Evolutionary conservation across 2,113 vertebrate species (phyloP), one percentile per base, ranked within the genome.

Genomic region (Ondatra zibethicus): DNA sequence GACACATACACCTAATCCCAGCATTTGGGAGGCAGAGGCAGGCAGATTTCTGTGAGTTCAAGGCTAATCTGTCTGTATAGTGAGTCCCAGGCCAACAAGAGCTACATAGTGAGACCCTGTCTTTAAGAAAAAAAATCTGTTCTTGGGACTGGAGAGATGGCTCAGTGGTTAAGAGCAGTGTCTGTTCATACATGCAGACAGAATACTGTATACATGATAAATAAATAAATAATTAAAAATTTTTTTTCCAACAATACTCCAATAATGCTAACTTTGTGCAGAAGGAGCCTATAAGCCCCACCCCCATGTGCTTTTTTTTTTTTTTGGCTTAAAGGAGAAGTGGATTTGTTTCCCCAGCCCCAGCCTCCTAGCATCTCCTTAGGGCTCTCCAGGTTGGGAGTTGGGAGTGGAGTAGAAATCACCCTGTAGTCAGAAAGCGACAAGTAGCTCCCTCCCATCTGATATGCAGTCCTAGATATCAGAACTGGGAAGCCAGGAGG

Each of bases 361-460:
- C 19, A 1, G 84, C 39, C 87, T 85, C 31, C 94, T 65, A 63
- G 75, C 6, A 27, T 17, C 39, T 68, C 33, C 39, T 72, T 39
- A 7, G 36, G 93, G 55, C 36, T 65, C 13, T 86, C 65, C 65
- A 94, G 89, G 88, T 95, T 14, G 2, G 85, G n/a, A 97, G 88
- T 95, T 14, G 2, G 85, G n/a, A 97, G 92, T 88, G 93, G 95
- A 97, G 61, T n/a, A 85, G 81, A 95, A 86, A 73, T 52, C 68
- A 65, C 5, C 27, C n/a, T 66, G 45, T 25, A 39, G 66, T 7
- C n/a, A 52, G 61, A 45, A 16, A 42, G 42, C 31, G 11, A 42
- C 72, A 36, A 76, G 72, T 25, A 66, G 72, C 27, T 50, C 7
- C 29, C 7, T 6, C 42, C 9, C 36, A 84, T 14, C 5, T 5